Percentiles rank a stretch among this genome's conserved stretches.
Conservation (phyloP, 1,140 invertebrate species). For the Bombus vancouverensis region DNA sequence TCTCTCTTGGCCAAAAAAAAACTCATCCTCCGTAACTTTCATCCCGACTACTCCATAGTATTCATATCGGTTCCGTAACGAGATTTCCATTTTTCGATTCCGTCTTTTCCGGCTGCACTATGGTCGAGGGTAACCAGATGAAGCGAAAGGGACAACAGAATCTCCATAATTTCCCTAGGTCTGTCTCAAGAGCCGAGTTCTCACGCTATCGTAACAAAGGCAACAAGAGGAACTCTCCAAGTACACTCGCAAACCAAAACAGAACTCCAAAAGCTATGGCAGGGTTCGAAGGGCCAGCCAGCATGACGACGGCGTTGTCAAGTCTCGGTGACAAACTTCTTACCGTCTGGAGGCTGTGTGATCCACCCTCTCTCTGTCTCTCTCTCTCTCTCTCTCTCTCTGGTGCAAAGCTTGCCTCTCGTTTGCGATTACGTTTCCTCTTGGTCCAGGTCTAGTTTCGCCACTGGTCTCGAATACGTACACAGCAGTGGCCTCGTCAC, state of each 20-base stretch:
- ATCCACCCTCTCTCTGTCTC: not conserved
- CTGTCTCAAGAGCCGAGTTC: not conserved
- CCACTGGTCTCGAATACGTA: not conserved
- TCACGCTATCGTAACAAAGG: not conserved
- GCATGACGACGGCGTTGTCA: not conserved
- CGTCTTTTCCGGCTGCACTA: not conserved
- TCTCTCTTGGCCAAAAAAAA: not conserved
- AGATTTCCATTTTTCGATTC: not conserved
- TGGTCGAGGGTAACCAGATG: not conserved
- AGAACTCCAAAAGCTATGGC: constrained; percentile 1
- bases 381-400: too few relatives aligned
- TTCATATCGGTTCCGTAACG: not conserved
- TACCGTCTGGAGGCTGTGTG: not conserved
- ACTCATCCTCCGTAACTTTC: too few relatives aligned
- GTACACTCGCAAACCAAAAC: constrained; percentile 23
- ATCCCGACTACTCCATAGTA: not conserved
- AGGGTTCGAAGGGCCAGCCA: not conserved
- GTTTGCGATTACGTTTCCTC: constrained; percentile 21
- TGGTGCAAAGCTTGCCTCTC: constrained; percentile 5
- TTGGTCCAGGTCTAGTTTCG: constrained; percentile 24
- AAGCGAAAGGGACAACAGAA: constrained; percentile 3
- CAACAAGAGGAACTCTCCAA: constrained; percentile 21
- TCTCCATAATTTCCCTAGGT: constrained; percentile 12
- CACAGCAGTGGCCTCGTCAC: not conserved
- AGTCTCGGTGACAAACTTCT: constrained; percentile 19